Conservation (phyloP, 2,888 invertebrate species). For the Augochlorella aurata region DNA sequence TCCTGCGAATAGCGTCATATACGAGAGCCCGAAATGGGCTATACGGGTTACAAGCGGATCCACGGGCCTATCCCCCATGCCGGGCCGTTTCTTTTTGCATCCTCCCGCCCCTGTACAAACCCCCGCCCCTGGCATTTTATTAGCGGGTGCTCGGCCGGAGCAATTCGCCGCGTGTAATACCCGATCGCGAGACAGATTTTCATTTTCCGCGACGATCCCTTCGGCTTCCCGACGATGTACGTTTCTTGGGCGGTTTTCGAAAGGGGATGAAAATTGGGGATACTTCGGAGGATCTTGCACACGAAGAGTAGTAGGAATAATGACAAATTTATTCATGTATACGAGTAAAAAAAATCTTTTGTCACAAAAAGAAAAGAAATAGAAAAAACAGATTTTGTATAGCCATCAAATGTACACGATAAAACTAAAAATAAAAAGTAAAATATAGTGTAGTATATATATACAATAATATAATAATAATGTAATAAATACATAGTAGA, state of each 20-base stretch:
- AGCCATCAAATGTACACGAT: too few relatives aligned
- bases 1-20: conserved; percentile 69
- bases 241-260: not conserved
- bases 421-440: too few relatives aligned
- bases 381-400: too few relatives aligned
- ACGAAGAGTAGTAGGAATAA: too few relatives aligned
- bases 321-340: too few relatives aligned
- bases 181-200: conserved; percentile 67
- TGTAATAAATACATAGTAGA: too few relatives aligned
- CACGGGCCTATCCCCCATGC: conserved; percentile 49
- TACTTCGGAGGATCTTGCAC: not conserved
- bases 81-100: conserved; percentile 16
- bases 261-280: not conserved
- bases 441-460: too few relatives aligned
- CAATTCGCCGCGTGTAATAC: conserved; percentile 77
- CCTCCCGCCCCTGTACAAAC: conserved; percentile 13
- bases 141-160: conserved; percentile 58
- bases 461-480: too few relatives aligned
- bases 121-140: conserved; percentile 16
- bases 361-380: too few relatives aligned
- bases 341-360: too few relatives aligned
- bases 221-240: not conserved
- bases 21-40: conserved; percentile 72
- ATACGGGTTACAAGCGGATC: conserved; percentile 75
- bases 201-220: conserved; percentile 44